phyloP scores from a whole-genome alignment of 2,888 invertebrate species.

The Cyrtodaria siliqua region DNA sequence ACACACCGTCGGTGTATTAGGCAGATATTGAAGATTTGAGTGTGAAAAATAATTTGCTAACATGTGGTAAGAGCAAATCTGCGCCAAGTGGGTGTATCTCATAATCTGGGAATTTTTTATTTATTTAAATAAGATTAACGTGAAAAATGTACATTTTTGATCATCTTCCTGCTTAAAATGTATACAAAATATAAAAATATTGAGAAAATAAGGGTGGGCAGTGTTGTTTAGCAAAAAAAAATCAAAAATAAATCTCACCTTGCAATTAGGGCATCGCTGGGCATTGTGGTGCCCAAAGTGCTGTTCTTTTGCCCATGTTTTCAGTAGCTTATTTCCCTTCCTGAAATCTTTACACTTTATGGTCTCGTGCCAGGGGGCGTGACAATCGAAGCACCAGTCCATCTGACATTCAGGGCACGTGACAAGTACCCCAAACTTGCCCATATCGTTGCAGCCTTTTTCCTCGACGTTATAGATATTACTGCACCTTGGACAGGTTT shows the following conservation, averaged over 20 bases:
- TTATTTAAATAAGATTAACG: too few species aligned
- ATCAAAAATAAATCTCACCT: constrained; percentile 83
- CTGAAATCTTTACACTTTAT: constrained; percentile 84
- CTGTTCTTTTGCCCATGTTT: constrained; percentile 85
- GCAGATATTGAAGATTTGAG: too few species aligned
- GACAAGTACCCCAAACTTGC: constrained; percentile 71
- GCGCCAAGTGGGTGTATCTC: too few species aligned
- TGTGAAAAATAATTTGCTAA: too few species aligned
- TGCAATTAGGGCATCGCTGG: constrained; percentile 86
- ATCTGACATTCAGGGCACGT: constrained; percentile 83
- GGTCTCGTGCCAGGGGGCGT: constrained; percentile 85
- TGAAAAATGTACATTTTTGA: too few species aligned
- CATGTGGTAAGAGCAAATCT: too few species aligned
- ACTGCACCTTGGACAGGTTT: constrained; percentile 86
- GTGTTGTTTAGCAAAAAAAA: too few species aligned
- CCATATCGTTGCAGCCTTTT: constrained; percentile 16
- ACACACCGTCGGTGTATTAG: too few species aligned
- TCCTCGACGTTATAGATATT: constrained; percentile 54
- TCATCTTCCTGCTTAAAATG: too few species aligned
- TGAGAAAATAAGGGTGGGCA: too few species aligned
- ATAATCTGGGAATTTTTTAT: too few species aligned
- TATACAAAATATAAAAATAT: too few species aligned
- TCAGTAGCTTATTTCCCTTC: constrained; percentile 85
- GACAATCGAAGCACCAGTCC: constrained; percentile 86
- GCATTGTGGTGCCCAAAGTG: constrained; percentile 85